phyloP scores from a whole-genome alignment of 2,797 vertebrate species.

The Meda fulgida region DNA sequence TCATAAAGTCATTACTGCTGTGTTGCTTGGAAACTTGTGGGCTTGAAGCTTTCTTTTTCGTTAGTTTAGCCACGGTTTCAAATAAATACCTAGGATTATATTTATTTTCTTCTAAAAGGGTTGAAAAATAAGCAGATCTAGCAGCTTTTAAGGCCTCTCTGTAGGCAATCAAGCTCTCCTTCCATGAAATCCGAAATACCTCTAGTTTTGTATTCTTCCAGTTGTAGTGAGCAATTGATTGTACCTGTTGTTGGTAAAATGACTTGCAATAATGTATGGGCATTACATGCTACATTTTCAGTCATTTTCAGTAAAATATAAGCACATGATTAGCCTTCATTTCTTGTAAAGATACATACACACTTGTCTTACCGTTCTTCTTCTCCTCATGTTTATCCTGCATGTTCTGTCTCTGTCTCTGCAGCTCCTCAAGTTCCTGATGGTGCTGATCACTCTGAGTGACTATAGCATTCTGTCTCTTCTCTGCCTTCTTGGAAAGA shows the following conservation, averaged over 20 bases:
- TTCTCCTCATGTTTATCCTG: constrained; percentile 51
- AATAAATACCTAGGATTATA: no score
- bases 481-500: constrained; percentile 64
- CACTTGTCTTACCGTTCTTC: constrained; percentile 49
- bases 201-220: no score
- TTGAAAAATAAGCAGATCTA: no score
- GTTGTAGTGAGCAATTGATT: not conserved
- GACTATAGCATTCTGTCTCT: constrained; percentile 53
- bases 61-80: no score
- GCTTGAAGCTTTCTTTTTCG: no score
- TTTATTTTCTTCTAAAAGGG: no score
- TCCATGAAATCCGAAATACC: no score
- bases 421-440: constrained; percentile 58
- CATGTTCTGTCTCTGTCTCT: constrained; percentile 51
- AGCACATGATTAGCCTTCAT: not conserved
- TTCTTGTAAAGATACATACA: not conserved
- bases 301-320: not conserved
- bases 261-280: not conserved
- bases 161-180: no score
- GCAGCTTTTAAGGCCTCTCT: no score
- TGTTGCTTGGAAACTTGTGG: no score
- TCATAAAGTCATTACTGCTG: no score
- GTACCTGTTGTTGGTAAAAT: not conserved
- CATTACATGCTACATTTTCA: not conserved
- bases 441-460: constrained; percentile 64